phyloP scores from a whole-genome alignment of 2,888 invertebrate genomes.

The Agrypnus murinus region DNA sequence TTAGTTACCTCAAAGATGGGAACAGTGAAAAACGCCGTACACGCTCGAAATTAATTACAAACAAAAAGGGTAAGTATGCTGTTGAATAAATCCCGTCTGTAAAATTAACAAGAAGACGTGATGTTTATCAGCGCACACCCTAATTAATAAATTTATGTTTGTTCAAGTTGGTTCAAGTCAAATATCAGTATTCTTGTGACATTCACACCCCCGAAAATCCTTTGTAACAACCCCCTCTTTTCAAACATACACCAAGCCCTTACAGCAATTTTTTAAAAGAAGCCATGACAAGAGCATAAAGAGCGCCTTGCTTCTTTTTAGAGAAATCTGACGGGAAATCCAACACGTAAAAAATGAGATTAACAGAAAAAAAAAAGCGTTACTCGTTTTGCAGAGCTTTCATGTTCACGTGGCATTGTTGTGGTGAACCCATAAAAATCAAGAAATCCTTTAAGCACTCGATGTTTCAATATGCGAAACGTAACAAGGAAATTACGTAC shows the following conservation, averaged over 20 bases:
- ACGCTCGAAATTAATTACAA: constrained; percentile 20
- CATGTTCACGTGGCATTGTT: constrained; percentile 9
- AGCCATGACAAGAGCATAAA: constrained; percentile 34
- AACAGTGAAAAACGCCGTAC: constrained; percentile 7
- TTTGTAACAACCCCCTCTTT: no score
- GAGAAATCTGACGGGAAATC: constrained; percentile 26
- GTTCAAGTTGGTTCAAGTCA: no score
- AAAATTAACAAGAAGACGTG: constrained; percentile 10
- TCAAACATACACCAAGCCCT: constrained; percentile 26
- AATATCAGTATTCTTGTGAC: no score
- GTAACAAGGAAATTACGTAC: no score
- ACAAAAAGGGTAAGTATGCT: constrained; percentile 12
- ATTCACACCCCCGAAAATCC: no score
- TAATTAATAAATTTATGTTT: constrained; percentile 16
- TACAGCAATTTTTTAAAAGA: constrained; percentile 25
- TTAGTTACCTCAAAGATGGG: constrained; percentile 3
- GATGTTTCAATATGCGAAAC: no score
- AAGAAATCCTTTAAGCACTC: no score
- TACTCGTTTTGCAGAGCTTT: constrained; percentile 15
- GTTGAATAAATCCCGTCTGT: constrained; percentile 6
- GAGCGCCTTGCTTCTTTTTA: constrained; percentile 12
- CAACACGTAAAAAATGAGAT: constrained; percentile 24
- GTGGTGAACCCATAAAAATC: not conserved
- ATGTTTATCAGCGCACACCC: not conserved
- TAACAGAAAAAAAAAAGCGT: constrained; percentile 30